These are phyloP conservation scores for Parauchenoglanis ngamensis DNA, from an alignment of 2,797 vertebrate species.

Conservation along the genomic window DNA sequence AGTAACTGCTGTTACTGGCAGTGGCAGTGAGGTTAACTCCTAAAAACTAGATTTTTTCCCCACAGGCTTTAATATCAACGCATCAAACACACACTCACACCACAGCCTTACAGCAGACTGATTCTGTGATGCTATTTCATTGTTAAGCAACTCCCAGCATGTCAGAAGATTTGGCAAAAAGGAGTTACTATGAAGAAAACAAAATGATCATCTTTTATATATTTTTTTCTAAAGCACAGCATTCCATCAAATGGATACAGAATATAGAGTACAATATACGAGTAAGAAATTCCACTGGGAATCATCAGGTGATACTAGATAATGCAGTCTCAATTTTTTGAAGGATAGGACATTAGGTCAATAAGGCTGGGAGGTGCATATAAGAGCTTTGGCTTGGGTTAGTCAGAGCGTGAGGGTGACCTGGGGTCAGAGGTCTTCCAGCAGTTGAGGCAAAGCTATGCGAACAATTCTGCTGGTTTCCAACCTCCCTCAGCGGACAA, in stretches of 20 bases:
- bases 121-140: conserved; percentile 32
- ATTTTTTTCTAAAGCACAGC: conserved; percentile 22
- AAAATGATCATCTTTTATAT: neutral
- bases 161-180: conserved; percentile 24
- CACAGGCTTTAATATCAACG: conserved; percentile 17
- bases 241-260: conserved; percentile 41
- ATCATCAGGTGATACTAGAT: conserved; percentile 43
- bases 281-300: conserved; percentile 42
- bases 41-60: neutral
- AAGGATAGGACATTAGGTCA: conserved; percentile 43
- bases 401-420: conserved; percentile 34
- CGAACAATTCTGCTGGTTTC: conserved; percentile 27
- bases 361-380: conserved; percentile 50
- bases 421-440: conserved; percentile 15
- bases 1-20: conserved; percentile 18
- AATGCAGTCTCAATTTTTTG: conserved; percentile 31
- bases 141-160: conserved; percentile 25
- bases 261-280: conserved; percentile 38
- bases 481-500: conserved; percentile 22
- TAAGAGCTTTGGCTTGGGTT: conserved; percentile 37
- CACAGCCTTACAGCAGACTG: conserved; percentile 38
- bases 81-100: conserved; percentile 29
- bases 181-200: conserved; percentile 4
- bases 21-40: conserved; percentile 39
- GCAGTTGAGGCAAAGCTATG: conserved; percentile 11